These are phyloP conservation scores for Mycteria americana DNA, from an alignment of 2,797 vertebrate genomes.

Conservation along the genomic window DNA sequence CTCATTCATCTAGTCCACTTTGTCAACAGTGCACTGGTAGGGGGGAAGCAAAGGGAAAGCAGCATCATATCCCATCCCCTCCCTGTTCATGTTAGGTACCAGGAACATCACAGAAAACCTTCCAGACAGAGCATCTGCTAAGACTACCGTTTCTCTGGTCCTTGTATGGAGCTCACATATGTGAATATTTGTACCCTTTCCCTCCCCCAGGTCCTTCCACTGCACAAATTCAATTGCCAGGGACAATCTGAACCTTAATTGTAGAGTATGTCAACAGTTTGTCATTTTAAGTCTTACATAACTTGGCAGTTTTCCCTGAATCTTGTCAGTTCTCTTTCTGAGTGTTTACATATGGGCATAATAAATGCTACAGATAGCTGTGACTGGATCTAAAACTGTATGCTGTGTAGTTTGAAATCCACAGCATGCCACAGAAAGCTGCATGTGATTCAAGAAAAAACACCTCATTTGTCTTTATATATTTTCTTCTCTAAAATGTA, in stretches of 20 bases:
- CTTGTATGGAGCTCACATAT: neutral
- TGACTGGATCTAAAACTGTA: neutral
- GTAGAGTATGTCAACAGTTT: constrained; percentile 12
- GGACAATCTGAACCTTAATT: neutral
- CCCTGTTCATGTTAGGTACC: neutral
- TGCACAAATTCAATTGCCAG: neutral
- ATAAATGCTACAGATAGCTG: constrained; percentile 1
- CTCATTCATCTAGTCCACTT: neutral
- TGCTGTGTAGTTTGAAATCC: neutral
- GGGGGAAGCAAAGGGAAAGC: neutral
- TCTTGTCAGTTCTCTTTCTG: constrained; percentile 8
- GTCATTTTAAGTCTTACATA: constrained; percentile 24
- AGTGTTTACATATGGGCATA: neutral
- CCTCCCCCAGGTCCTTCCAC: neutral
- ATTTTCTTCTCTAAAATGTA: neutral
- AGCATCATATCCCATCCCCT: neutral
- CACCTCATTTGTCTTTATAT: neutral
- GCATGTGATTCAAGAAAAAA: neutral
- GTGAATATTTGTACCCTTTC: neutral
- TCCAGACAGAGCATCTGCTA: neutral
- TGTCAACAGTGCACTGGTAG: neutral
- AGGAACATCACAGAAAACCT: neutral
- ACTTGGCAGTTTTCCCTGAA: constrained; percentile 5
- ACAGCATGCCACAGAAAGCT: neutral
- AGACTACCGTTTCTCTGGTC: neutral